These are phyloP conservation scores for Flexamia atlantica DNA, from an alignment of 2,888 invertebrate species.

Conservation along the genomic window DNA sequence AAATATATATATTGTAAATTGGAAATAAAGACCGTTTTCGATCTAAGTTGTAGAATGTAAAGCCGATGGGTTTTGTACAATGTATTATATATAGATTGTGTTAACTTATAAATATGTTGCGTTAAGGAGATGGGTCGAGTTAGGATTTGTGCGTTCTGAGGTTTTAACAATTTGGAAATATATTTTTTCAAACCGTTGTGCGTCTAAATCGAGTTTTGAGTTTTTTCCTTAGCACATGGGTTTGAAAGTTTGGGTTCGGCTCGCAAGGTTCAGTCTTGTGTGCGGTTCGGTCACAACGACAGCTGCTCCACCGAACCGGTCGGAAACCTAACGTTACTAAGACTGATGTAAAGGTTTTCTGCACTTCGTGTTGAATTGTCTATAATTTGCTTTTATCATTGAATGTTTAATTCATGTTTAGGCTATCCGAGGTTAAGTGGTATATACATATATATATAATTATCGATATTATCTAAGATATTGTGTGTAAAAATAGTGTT, in stretches of 20 bases:
- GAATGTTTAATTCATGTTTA: slow-evolving; percentile 58
- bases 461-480: slow-evolving; percentile 63
- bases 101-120: slow-evolving; percentile 58
- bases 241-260: slow-evolving; percentile 59
- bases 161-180: slow-evolving; percentile 45
- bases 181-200: slow-evolving; percentile 55
- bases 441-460: slow-evolving; percentile 59
- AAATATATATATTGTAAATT: slow-evolving; percentile 63
- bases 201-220: slow-evolving; percentile 51
- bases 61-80: slow-evolving; percentile 58
- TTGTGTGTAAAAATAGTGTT: slow-evolving; percentile 63
- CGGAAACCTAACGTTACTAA: slow-evolving; percentile 60
- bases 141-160: slow-evolving; percentile 57
- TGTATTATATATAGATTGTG: slow-evolving; percentile 59
- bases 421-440: slow-evolving; percentile 58
- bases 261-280: slow-evolving; percentile 59
- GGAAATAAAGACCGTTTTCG: slow-evolving; percentile 58
- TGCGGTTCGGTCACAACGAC: slow-evolving; percentile 49
- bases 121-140: slow-evolving; percentile 48
- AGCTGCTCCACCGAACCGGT: slow-evolving; percentile 54
- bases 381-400: slow-evolving; percentile 60
- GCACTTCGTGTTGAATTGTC: slow-evolving; percentile 59
- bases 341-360: slow-evolving; percentile 60
- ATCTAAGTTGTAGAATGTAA: slow-evolving; percentile 59
- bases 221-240: slow-evolving; percentile 54